phyloP scores from a whole-genome alignment of 2,797 vertebrate genomes.

The Aldrovandia affinis region DNA sequence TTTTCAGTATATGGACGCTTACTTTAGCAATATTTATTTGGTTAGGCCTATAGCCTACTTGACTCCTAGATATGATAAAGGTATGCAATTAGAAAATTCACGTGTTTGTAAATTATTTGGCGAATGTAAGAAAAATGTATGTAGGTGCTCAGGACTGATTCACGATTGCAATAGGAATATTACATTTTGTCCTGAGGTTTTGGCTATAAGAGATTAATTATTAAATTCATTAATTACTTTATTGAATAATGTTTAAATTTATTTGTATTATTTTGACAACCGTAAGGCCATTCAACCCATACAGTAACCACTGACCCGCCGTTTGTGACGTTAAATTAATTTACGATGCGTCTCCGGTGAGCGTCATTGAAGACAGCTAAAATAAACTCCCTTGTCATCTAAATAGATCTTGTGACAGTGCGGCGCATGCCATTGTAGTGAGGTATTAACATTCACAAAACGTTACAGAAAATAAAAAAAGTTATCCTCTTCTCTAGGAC shows the following conservation, averaged over 20 bases:
- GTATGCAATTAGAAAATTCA: not conserved
- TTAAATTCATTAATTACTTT: not conserved
- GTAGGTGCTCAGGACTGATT: not conserved
- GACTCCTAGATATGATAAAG: not conserved
- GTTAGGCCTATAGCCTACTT: not conserved
- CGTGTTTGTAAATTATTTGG: too few relatives aligned
- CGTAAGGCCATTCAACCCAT: not conserved
- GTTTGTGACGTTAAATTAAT: not conserved
- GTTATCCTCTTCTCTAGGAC: constrained; percentile 32
- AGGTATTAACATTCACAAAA: constrained; percentile 31
- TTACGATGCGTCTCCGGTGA: not conserved
- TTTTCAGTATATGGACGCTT: not conserved
- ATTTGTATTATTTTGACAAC: not conserved
- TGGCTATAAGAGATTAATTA: not conserved
- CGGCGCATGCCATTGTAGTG: constrained; percentile 22
- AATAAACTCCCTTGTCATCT: constrained; percentile 21
- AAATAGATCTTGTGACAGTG: constrained; percentile 6
- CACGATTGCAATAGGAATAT: not conserved
- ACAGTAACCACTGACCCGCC: not conserved
- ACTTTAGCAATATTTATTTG: not conserved
- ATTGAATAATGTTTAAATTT: not conserved
- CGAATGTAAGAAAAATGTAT: not conserved
- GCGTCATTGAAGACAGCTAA: constrained; percentile 1
- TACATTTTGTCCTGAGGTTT: not conserved
- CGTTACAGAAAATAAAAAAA: constrained; percentile 19